Percentiles rank a stretch among this genome's conserved stretches.
Conservation (phyloP, 2,113 vertebrate species). For the Sceloporus undulatus region DNA sequence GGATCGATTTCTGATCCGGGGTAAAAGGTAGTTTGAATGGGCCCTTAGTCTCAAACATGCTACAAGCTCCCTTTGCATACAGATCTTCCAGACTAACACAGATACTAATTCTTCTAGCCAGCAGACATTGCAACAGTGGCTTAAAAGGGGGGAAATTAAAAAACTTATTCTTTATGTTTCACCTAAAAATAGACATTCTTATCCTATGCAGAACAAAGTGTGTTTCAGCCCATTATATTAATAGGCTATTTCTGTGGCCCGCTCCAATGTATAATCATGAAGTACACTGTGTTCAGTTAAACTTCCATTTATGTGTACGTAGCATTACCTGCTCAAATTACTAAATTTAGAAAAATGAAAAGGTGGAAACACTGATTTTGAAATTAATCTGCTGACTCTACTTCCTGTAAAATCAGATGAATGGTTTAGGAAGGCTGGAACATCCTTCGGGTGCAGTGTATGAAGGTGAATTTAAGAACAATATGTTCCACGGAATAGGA, state of each 20-base stretch:
- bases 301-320: neutral
- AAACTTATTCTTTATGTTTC: too few relatives aligned
- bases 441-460: constrained; percentile 85
- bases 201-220: too few relatives aligned
- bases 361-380: constrained; percentile 11
- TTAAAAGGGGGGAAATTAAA: too few relatives aligned
- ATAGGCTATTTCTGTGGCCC: neutral
- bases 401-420: constrained; percentile 77
- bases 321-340: neutral
- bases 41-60: too few relatives aligned
- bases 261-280: too few relatives aligned
- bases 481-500: constrained; percentile 84
- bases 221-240: neutral
- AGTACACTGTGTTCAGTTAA: neutral
- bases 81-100: too few relatives aligned
- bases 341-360: neutral
- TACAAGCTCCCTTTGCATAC: too few relatives aligned
- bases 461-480: constrained; percentile 87
- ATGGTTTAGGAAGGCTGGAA: constrained; percentile 82
- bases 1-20: too few relatives aligned
- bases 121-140: too few relatives aligned
- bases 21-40: too few relatives aligned
- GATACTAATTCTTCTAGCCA: too few relatives aligned
- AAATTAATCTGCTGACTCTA: constrained; percentile 43
- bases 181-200: too few relatives aligned